Conservation (phyloP, 2,797 vertebrate species). For the Lindbergichthys nudifrons region DNA sequence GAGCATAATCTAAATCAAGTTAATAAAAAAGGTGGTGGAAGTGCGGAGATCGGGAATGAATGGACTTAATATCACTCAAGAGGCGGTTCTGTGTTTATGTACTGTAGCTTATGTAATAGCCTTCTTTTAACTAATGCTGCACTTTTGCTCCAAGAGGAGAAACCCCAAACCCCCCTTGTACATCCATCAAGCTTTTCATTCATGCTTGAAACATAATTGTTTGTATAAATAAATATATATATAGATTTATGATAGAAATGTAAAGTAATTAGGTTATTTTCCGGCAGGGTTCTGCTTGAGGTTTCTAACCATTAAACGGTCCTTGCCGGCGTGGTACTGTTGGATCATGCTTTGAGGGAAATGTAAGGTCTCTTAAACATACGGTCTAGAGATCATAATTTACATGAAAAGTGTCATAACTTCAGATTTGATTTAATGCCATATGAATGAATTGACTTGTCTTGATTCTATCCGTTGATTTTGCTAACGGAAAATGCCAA, state of each 20-base stretch:
- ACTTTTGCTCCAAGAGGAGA: neutral
- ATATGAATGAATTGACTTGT: no score
- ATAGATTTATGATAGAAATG: neutral
- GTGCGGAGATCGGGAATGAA: slow-evolving; percentile 31
- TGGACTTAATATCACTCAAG: slow-evolving; percentile 38
- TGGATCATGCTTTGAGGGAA: no score
- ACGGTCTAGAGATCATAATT: no score
- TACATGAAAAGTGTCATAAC: no score
- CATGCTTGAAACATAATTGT: neutral
- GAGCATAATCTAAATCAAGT: slow-evolving; percentile 40
- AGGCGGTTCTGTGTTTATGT: slow-evolving; percentile 21
- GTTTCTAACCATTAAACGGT: no score
- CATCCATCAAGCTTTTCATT: neutral
- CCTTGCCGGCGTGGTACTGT: no score
- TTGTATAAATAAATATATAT: neutral
- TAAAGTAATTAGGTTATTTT: neutral
- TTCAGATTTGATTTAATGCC: no score
- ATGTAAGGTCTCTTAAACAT: no score
- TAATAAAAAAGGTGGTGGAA: slow-evolving; percentile 30
- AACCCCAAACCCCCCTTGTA: neutral
- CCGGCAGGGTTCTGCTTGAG: neutral
- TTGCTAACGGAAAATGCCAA: no score
- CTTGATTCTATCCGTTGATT: neutral
- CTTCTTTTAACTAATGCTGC: slow-evolving; percentile 24
- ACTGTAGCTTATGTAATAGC: slow-evolving; percentile 23